phyloP scores from a whole-genome alignment of 2,888 invertebrate genomes.

The Acronicta leporina region DNA sequence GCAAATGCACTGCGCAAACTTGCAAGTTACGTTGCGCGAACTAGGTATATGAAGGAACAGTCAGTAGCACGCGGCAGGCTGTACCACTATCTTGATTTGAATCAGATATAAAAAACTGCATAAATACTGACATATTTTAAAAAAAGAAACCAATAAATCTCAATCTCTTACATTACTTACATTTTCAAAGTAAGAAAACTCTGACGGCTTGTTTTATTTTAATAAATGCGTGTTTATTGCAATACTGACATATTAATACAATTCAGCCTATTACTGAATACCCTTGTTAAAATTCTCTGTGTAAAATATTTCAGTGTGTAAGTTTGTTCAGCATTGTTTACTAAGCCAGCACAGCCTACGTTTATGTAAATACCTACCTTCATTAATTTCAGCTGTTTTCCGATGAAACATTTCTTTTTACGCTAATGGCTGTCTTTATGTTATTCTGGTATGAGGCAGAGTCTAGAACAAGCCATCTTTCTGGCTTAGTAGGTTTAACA shows the following conservation, averaged over 20 bases:
- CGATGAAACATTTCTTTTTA: conserved; percentile 32
- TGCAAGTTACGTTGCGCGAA: too few relatives aligned
- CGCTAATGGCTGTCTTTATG: conserved; percentile 9
- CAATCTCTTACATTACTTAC: too few relatives aligned
- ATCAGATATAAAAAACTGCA: too few relatives aligned
- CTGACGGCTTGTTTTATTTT: too few relatives aligned
- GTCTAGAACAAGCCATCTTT: conserved; percentile 2
- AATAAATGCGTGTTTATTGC: background rate
- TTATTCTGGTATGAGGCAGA: background rate
- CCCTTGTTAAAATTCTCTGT: conserved; percentile 38
- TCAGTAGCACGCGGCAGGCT: too few relatives aligned
- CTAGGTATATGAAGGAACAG: too few relatives aligned
- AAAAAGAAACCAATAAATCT: too few relatives aligned
- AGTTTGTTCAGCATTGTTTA: conserved; percentile 32
- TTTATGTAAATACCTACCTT: conserved; percentile 34
- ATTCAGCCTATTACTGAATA: conserved; percentile 15
- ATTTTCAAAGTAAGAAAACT: too few relatives aligned
- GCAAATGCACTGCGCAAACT: too few relatives aligned
- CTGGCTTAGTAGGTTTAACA: background rate
- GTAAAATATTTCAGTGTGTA: conserved; percentile 14
- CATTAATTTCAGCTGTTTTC: conserved; percentile 25
- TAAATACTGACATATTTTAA: too few relatives aligned
- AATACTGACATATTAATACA: background rate
- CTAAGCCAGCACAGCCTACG: conserved; percentile 31
- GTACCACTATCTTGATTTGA: too few relatives aligned